Conservation (phyloP, 2,797 vertebrate genomes). For the Malacoctenus gilli region DNA sequence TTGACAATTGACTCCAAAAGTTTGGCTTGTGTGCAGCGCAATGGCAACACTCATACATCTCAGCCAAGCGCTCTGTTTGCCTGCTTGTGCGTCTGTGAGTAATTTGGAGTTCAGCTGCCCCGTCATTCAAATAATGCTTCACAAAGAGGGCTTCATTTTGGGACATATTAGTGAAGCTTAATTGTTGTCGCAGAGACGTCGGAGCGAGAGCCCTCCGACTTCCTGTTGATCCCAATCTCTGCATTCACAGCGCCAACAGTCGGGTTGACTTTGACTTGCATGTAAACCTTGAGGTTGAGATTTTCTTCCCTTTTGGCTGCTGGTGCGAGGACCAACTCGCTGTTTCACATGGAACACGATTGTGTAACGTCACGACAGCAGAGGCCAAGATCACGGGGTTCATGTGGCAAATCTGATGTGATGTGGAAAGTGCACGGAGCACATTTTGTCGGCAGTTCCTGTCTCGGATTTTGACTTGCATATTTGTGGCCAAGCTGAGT, state of each 20-base stretch:
- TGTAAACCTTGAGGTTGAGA: conserved; percentile 50
- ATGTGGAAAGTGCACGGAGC: conserved; percentile 62
- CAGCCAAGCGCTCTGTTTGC: conserved; percentile 36
- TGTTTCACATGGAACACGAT: conserved; percentile 63
- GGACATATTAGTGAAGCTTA: conserved; percentile 64
- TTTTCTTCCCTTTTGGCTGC: conserved; percentile 62
- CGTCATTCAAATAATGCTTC: conserved; percentile 65
- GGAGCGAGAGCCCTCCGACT: conserved; percentile 56
- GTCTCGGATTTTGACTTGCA: conserved; percentile 48
- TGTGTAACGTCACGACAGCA: conserved; percentile 62
- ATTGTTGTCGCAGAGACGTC: conserved; percentile 54
- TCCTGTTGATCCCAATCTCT: conserved; percentile 56
- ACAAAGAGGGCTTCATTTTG: conserved; percentile 42
- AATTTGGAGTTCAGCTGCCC: conserved; percentile 60
- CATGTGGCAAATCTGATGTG: conserved; percentile 59
- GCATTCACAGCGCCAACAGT: conserved; percentile 50
- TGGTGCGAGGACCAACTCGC: conserved; percentile 50
- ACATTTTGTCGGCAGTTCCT: conserved; percentile 56
- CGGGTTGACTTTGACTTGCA: conserved; percentile 60
- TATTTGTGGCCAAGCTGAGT: conserved; percentile 51
- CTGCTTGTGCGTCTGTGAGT: conserved; percentile 61
- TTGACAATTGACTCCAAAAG: conserved; percentile 68
- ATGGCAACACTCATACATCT: conserved; percentile 53
- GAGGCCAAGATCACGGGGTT: conserved; percentile 69
- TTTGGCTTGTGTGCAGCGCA: conserved; percentile 55